These are phyloP conservation scores for Sarcoramphus papa DNA, from an alignment of 2,797 vertebrate genomes.

Conservation along the genomic window DNA sequence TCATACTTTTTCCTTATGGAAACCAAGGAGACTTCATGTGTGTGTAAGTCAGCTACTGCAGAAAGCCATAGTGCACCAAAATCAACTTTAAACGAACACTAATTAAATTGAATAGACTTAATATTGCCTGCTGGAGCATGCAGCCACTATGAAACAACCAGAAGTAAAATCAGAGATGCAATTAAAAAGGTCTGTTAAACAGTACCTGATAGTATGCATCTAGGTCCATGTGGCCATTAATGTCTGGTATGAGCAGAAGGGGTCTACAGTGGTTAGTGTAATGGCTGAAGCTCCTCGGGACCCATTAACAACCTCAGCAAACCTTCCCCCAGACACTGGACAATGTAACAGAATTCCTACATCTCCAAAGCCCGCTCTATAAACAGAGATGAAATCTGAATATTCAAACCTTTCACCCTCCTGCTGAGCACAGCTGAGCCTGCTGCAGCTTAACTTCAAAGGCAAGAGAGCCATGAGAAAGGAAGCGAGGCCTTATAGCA, in stretches of 20 bases:
- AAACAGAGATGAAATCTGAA: constrained; percentile 60
- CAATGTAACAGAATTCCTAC: constrained; percentile 38
- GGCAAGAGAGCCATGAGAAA: constrained; percentile 43
- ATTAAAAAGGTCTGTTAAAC: background rate
- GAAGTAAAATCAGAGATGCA: background rate
- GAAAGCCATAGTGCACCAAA: background rate
- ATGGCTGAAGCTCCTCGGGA: constrained; percentile 32
- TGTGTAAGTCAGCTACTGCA: background rate
- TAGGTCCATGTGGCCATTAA: background rate
- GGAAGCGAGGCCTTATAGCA: background rate
- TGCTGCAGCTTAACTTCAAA: constrained; percentile 61
- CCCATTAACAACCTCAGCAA: background rate
- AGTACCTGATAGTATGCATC: background rate
- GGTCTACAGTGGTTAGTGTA: background rate
- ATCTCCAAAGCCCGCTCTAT: constrained; percentile 35
- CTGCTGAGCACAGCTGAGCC: constrained; percentile 51
- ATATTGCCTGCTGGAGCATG: background rate
- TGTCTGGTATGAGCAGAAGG: background rate
- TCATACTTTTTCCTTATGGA: background rate
- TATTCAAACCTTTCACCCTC: constrained; percentile 37
- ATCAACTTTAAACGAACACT: background rate
- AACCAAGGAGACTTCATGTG: background rate
- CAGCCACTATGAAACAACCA: background rate
- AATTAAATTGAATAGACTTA: background rate
- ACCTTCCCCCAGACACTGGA: constrained; percentile 5